Percentiles rank a stretch among this genome's conserved stretches.
Conservation (phyloP, 2,888 invertebrate species). For the Megastigmus dorsalis region DNA sequence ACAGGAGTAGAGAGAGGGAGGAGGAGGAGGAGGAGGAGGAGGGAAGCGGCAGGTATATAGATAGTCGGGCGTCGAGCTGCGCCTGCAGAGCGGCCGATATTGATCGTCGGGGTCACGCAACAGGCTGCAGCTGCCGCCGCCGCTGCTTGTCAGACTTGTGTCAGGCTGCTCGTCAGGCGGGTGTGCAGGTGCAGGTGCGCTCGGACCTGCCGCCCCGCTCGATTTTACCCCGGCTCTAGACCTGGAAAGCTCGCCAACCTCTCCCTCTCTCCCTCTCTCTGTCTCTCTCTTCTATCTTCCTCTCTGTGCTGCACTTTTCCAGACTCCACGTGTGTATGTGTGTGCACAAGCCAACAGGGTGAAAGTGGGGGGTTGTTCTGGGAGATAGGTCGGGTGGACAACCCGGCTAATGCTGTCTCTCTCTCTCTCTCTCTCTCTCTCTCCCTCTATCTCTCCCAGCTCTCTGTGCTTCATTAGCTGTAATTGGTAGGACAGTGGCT, state of each 20-base stretch:
- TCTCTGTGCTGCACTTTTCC: neutral
- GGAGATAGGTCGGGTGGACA: neutral
- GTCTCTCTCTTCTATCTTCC: neutral
- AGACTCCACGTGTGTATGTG: too few species aligned
- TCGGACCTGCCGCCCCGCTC: too few species aligned
- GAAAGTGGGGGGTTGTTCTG: neutral
- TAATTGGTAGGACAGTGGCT: slow-evolving; percentile 36
- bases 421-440: too few species aligned
- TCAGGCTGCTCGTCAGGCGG: slow-evolving; percentile 56
- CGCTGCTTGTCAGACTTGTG: slow-evolving; percentile 59
- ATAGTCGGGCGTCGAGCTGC: neutral
- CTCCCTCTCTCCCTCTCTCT: neutral
- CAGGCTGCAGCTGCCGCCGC: slow-evolving; percentile 63
- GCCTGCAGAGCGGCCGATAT: slow-evolving; percentile 61
- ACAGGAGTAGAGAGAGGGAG: too few species aligned
- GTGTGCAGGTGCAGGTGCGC: neutral
- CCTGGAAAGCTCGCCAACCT: too few species aligned
- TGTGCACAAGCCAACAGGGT: too few species aligned
- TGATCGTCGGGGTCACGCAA: slow-evolving; percentile 71
- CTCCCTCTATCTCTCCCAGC: too few species aligned
- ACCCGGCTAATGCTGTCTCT: neutral
- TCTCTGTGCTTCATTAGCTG: slow-evolving; percentile 38
- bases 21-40: too few species aligned
- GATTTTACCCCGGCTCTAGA: too few species aligned
- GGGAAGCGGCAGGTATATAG: neutral